These are phyloP conservation scores for Manis pentadactyla DNA, from an alignment of 2,797 vertebrate species.

Conservation along the genomic window DNA sequence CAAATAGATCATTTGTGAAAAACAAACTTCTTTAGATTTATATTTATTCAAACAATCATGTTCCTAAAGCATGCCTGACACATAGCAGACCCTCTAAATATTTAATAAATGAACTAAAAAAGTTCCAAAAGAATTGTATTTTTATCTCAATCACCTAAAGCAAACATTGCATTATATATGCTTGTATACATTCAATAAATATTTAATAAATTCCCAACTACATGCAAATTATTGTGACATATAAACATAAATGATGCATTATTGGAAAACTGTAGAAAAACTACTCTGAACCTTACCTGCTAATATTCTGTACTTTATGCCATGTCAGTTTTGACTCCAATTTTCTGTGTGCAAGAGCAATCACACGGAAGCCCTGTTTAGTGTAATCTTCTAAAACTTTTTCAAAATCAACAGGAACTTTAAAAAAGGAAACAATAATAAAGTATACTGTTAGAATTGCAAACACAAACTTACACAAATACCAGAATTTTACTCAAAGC, in stretches of 20 bases:
- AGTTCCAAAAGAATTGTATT: neutral
- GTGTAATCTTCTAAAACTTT: slow-evolving; percentile 95
- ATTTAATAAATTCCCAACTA: neutral
- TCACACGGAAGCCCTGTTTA: slow-evolving; percentile 97
- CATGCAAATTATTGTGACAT: neutral
- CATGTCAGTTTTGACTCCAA: slow-evolving; percentile 96
- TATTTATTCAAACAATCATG: neutral
- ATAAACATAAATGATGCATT: neutral
- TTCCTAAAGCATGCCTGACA: neutral
- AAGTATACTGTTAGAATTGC: slow-evolving; percentile 52
- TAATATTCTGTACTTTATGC: slow-evolving; percentile 98
- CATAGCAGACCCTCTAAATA: neutral
- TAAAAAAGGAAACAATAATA: slow-evolving; percentile 56
- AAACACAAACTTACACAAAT: neutral
- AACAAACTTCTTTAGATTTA: neutral
- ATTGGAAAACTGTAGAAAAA: neutral
- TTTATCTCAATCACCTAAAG: slow-evolving; percentile 47
- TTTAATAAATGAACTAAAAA: slow-evolving; percentile 32
- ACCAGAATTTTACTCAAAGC: neutral
- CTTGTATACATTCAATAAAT: neutral
- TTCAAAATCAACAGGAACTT: slow-evolving; percentile 95
- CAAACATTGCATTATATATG: neutral
- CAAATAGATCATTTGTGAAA: neutral
- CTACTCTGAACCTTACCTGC: slow-evolving; percentile 87
- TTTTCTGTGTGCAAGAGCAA: slow-evolving; percentile 96